phyloP scores from a whole-genome alignment of 2,797 vertebrate species.

The Enteromius viviparus region DNA sequence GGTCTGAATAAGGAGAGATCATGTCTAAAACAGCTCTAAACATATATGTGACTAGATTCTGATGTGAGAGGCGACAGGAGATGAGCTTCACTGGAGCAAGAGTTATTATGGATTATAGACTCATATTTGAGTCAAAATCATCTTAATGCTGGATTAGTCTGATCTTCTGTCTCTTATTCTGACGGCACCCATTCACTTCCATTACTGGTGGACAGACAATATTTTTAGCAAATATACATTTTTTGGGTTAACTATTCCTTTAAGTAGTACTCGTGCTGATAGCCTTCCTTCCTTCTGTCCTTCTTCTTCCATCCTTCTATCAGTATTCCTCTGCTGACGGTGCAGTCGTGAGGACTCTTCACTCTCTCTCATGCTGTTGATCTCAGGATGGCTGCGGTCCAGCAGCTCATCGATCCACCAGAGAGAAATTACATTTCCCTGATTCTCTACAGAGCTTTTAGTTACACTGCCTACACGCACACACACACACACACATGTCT shows the following conservation, averaged over 20 bases:
- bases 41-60: too few species aligned
- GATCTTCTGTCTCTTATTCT: too few species aligned
- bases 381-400: conserved; percentile 67
- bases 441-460: conserved; percentile 77
- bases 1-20: too few species aligned
- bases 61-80: too few species aligned
- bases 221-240: background rate
- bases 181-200: too few species aligned
- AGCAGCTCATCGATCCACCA: conserved; percentile 70
- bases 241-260: background rate
- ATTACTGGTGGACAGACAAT: background rate
- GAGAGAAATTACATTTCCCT: conserved; percentile 75
- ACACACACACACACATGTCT: too few species aligned
- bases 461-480: conserved; percentile 72
- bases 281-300: background rate
- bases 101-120: too few species aligned
- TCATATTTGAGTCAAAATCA: too few species aligned
- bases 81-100: too few species aligned
- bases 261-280: background rate
- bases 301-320: conserved; percentile 41
- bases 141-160: too few species aligned
- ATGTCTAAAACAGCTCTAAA: too few species aligned
- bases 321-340: conserved; percentile 68
- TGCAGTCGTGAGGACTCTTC: conserved; percentile 67
- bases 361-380: conserved; percentile 62